Conservation (phyloP, 2,113 vertebrate species). For the Colistium nudipinnis region DNA sequence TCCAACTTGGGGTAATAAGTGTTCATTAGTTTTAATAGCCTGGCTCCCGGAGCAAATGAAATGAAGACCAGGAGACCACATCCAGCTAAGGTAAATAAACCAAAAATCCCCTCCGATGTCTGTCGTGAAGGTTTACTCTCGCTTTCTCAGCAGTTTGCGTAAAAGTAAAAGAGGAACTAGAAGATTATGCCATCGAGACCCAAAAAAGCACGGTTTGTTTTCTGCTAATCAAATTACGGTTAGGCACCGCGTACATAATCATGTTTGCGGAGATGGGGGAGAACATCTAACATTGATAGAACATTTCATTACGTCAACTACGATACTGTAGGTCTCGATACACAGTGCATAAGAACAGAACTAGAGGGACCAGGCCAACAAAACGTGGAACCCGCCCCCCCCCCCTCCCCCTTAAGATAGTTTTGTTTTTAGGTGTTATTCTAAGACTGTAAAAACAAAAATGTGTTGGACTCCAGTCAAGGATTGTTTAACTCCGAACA, state of each 20-base stretch:
- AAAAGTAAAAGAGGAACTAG: slow-evolving; percentile 23
- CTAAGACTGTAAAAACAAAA: slow-evolving; percentile 9
- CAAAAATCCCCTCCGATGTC: slow-evolving; percentile 55
- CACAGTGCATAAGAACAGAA: background rate
- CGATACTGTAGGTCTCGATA: background rate
- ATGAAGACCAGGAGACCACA: slow-evolving; percentile 69
- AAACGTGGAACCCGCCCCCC: no score
- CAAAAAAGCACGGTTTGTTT: slow-evolving; percentile 30
- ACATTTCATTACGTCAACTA: background rate
- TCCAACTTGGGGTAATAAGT: slow-evolving; percentile 75
- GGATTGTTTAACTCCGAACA: slow-evolving; percentile 46
- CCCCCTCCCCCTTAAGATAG: background rate
- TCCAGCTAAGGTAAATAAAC: slow-evolving; percentile 72
- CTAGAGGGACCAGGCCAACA: no score
- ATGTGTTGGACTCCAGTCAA: slow-evolving; percentile 3
- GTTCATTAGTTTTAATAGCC: slow-evolving; percentile 79
- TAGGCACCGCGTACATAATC: background rate
- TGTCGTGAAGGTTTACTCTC: slow-evolving; percentile 38
- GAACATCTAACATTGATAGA: background rate
- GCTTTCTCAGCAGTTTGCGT: slow-evolving; percentile 39
- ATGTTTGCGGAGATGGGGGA: background rate
- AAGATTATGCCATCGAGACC: slow-evolving; percentile 1
- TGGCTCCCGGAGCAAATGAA: slow-evolving; percentile 68
- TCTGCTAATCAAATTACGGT: slow-evolving; percentile 13
- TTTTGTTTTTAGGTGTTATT: background rate